phyloP scores from a whole-genome alignment of 2,888 invertebrate genomes.

The Cheilosia soror region DNA sequence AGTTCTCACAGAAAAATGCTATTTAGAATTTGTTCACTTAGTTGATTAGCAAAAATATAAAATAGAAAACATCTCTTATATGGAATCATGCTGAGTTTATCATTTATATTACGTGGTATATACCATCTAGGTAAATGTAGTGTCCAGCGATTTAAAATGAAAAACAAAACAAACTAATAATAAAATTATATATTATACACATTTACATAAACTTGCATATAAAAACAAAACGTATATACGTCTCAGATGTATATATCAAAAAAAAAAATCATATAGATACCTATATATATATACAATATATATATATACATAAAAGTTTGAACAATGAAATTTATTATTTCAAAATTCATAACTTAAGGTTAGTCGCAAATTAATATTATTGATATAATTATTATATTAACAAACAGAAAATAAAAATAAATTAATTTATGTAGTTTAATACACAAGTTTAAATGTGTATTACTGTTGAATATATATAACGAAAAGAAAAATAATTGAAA shows the following conservation, averaged over 20 bases:
- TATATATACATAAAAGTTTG: slow-evolving; percentile 55
- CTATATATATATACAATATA: slow-evolving; percentile 60
- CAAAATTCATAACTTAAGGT: slow-evolving; percentile 67
- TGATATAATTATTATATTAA: slow-evolving; percentile 65
- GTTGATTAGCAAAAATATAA: slow-evolving; percentile 36
- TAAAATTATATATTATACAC: slow-evolving; percentile 69
- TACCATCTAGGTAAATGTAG: slow-evolving; percentile 44
- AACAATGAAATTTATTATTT: slow-evolving; percentile 74
- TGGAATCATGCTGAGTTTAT: slow-evolving; percentile 57
- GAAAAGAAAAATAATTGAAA: slow-evolving; percentile 51
- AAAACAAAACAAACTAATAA: slow-evolving; percentile 37
- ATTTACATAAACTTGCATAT: slow-evolving; percentile 65
- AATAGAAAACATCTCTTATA: slow-evolving; percentile 13
- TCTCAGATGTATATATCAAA: slow-evolving; percentile 67
- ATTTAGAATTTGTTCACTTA: slow-evolving; percentile 54
- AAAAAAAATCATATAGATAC: slow-evolving; percentile 37
- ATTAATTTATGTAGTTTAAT: slow-evolving; percentile 74
- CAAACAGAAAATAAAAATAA: slow-evolving; percentile 32
- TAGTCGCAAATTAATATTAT: slow-evolving; percentile 72
- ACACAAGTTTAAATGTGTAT: slow-evolving; percentile 76
- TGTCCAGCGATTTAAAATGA: slow-evolving; percentile 56
- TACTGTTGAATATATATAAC: slow-evolving; percentile 73
- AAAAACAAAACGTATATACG: slow-evolving; percentile 61
- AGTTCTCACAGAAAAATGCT: neutral
- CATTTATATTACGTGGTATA: slow-evolving; percentile 28